Conservation (phyloP, 92 coral and sea anemone species). For the Desmophyllum pertusum region DNA sequence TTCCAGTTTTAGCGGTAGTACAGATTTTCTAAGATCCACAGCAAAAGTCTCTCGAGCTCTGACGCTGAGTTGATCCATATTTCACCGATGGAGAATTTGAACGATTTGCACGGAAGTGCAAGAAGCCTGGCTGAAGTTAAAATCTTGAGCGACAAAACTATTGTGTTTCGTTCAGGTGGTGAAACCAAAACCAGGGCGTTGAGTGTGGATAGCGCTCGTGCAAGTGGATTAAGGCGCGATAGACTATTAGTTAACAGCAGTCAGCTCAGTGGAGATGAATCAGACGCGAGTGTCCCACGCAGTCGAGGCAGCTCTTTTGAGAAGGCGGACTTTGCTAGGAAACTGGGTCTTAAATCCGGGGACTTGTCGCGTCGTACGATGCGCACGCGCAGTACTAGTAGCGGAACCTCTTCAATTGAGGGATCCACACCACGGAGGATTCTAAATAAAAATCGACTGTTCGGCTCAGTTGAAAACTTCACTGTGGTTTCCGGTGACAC, state of each 20-base stretch:
- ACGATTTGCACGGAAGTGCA: constrained; percentile 48
- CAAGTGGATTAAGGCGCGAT: constrained; percentile 75
- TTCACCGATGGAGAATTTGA: constrained; percentile 37
- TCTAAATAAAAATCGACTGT: constrained; percentile 68
- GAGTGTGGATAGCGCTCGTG: constrained; percentile 74
- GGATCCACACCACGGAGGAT: constrained; percentile 59
- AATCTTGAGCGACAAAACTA: constrained; percentile 89
- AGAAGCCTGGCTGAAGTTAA: constrained; percentile 87
- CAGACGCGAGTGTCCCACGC: constrained; percentile 61
- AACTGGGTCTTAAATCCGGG: constrained; percentile 80
- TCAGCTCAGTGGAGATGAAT: constrained; percentile 66
- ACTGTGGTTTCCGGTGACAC: constrained; percentile 82
- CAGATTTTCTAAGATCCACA: constrained; percentile 71
- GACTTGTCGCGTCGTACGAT: constrained; percentile 67
- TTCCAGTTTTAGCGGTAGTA: constrained; percentile 96
- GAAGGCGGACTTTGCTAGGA: constrained; percentile 82
- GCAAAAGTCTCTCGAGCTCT: constrained; percentile 47
- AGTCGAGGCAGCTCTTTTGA: constrained; percentile 79
- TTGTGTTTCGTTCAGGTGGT: constrained; percentile 73
- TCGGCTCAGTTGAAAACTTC: constrained; percentile 64
- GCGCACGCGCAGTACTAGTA: constrained; percentile 72
- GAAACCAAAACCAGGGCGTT: constrained; percentile 72
- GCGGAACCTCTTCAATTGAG: constrained; percentile 56
- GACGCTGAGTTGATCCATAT: constrained; percentile 26
- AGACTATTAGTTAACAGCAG: constrained; percentile 71